Conservation (phyloP, 2,888 invertebrate species). For the Parelbella ahira region DNA sequence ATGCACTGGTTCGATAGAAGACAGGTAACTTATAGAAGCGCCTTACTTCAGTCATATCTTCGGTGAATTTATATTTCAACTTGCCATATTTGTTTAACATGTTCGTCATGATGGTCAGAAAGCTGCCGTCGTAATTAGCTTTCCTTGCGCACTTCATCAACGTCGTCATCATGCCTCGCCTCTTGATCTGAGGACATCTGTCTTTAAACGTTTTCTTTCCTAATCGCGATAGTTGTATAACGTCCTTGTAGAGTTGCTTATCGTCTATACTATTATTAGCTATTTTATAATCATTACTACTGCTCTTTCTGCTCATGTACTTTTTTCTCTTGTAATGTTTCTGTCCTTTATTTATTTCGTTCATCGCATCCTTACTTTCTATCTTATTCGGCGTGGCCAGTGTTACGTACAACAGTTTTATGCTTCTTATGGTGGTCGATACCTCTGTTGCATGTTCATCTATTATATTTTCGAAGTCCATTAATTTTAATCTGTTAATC, state of each 20-base stretch:
- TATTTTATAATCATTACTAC: slow-evolving; percentile 2
- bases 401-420: too few relatives aligned
- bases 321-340: too few relatives aligned
- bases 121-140: slow-evolving; percentile 31
- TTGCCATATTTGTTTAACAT: slow-evolving; percentile 43
- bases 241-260: slow-evolving; percentile 18
- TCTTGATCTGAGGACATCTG: too few relatives aligned
- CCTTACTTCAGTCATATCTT: slow-evolving; percentile 47
- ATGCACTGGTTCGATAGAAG: too few relatives aligned
- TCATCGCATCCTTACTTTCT: too few relatives aligned
- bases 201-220: slow-evolving; percentile 6
- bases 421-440: too few relatives aligned
- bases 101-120: slow-evolving; percentile 39
- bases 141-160: slow-evolving; percentile 31
- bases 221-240: slow-evolving; percentile 4
- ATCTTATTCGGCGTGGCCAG: too few relatives aligned
- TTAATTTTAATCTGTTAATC: slow-evolving; percentile 38
- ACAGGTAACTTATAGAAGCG: too few relatives aligned
- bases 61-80: slow-evolving; percentile 40
- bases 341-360: too few relatives aligned
- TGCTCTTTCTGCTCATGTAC: too few relatives aligned
- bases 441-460: slow-evolving; percentile 3
- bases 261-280: slow-evolving; percentile 12
- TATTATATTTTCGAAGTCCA: slow-evolving; percentile 36
- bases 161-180: slow-evolving; percentile 13